Evolutionary conservation across 2,113 vertebrate species (phyloP).

Genomic region (Apaloderma vittatum): DNA sequence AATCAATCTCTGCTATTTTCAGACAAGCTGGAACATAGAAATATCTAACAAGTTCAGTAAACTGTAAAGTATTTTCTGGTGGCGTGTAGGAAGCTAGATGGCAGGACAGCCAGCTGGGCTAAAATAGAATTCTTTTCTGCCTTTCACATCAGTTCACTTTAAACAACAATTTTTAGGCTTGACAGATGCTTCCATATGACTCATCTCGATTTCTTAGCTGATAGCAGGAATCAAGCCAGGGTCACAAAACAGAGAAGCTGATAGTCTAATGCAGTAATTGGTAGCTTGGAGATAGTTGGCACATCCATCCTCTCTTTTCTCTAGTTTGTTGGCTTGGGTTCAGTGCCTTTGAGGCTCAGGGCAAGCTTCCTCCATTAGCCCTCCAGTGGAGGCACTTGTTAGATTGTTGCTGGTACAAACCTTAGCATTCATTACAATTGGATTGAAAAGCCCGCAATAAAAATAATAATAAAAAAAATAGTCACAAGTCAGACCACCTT

Average conservation of each 20-base stretch:
- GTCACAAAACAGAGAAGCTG: neutral
- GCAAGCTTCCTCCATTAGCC: neutral
- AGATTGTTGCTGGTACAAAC: neutral
- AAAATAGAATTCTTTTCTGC: constrained; percentile 30
- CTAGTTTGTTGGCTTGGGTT: neutral
- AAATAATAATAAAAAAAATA: too few species aligned
- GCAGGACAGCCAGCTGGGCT: constrained; percentile 43
- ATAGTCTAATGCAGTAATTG: neutral
- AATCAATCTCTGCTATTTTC: constrained; percentile 35
- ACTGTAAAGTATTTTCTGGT: constrained; percentile 39
- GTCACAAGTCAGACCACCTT: neutral
- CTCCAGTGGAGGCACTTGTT: neutral
- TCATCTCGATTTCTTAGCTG: constrained; percentile 35
- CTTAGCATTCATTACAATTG: neutral
- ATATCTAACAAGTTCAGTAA: constrained; percentile 46
- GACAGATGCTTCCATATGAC: constrained; percentile 56
- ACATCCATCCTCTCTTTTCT: neutral
- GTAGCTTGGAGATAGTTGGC: neutral
- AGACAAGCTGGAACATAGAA: constrained; percentile 30
- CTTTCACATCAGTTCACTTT: constrained; percentile 44
- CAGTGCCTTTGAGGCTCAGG: neutral
- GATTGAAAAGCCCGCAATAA: neutral
- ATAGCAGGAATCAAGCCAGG: neutral
- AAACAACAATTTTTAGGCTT: constrained; percentile 39
- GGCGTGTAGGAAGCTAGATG: constrained; percentile 16